Evolutionary conservation across 1,140 invertebrate genomes (phyloP), one percentile per base, ranked within the genome.

Genomic region (Procambarus virginalis): DNA sequence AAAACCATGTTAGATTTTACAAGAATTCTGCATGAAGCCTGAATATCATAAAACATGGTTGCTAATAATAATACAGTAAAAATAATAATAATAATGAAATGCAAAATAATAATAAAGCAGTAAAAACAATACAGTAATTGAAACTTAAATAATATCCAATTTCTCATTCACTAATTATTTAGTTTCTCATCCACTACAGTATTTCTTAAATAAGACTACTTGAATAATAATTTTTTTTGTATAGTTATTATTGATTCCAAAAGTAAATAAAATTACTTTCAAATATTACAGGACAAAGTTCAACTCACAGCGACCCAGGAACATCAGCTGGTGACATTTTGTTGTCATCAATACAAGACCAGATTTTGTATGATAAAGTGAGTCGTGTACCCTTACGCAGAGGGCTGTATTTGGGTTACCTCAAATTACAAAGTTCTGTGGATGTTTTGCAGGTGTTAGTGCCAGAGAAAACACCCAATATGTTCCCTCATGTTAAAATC

Each of bases 381-480:
- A 98, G 97, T 86, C 95, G 96, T 87, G 96, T 97, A 73, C 96
- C 96, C 91, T 93, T 99, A 34, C 95, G 95, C 0, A 96, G 96
- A 80, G 98, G 99, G 0, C 94, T 99, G 8, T 99, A 99, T 94
- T 94, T 99, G 87, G 97, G 98, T 34, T 99, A 99, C 94, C 94
- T 99, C 75, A 99, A 99, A 93, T 96, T 99, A 95, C 97, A 98
- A 93, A 98, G 97, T 92, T 98, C 98, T 8, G 97, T 99, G 80
- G 98, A 99, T 94, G 95, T 97, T 4, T 97, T 99, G 60, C 96
- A 98, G 93, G 96, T 99, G n/a, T 96, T 99, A 2, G 98, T 99
- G 22, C 97, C 98, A 0, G 95, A 97, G 58, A 97, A 97, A 93
- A 96, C 96, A 0, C 98, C 98, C 12, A 99, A 99, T 94, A 97